Percentiles rank a stretch among this genome's conserved stretches.
phyloP scores from a whole-genome alignment of 2,113 vertebrate genomes.

The Okapia johnstoni region DNA sequence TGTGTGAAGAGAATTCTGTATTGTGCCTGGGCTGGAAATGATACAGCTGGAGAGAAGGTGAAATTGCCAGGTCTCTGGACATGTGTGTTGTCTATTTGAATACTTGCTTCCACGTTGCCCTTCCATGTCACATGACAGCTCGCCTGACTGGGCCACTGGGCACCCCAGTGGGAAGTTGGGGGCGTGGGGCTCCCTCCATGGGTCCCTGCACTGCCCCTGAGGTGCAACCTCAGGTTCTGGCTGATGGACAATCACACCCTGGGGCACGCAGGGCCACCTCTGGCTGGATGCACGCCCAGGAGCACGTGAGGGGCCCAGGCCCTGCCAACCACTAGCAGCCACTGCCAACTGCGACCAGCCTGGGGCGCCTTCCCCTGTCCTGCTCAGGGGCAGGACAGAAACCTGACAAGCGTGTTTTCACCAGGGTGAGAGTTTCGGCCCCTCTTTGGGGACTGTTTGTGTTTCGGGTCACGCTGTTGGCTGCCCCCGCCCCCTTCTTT shows the following conservation, averaged over 20 bases:
- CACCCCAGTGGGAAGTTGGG: background rate
- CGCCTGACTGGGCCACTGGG: background rate
- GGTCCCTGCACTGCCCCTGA: background rate
- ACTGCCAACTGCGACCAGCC: background rate
- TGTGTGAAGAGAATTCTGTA: background rate
- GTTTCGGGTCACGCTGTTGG: conserved; percentile 57
- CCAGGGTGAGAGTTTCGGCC: conserved; percentile 62
- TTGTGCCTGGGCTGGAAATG: background rate
- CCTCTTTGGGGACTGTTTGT: conserved; percentile 65
- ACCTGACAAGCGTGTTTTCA: conserved; percentile 62
- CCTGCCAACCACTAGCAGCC: background rate
- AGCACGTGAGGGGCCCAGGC: background rate
- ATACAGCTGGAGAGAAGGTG: background rate
- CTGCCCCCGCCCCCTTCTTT: conserved; percentile 41
- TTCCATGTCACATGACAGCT: background rate
- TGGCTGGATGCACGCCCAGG: background rate
- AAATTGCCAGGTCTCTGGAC: background rate
- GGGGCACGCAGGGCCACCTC: background rate
- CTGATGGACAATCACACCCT: background rate
- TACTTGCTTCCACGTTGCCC: background rate
- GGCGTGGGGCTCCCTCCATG: fast-evolving
- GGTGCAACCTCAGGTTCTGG: background rate
- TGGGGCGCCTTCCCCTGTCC: background rate
- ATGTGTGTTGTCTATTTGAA: background rate
- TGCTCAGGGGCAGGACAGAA: background rate